Percentiles rank a stretch among this genome's conserved stretches.
These are phyloP conservation scores for Emydura subglobosa DNA, from an alignment of 2,113 vertebrate species.

Conservation along the genomic window DNA sequence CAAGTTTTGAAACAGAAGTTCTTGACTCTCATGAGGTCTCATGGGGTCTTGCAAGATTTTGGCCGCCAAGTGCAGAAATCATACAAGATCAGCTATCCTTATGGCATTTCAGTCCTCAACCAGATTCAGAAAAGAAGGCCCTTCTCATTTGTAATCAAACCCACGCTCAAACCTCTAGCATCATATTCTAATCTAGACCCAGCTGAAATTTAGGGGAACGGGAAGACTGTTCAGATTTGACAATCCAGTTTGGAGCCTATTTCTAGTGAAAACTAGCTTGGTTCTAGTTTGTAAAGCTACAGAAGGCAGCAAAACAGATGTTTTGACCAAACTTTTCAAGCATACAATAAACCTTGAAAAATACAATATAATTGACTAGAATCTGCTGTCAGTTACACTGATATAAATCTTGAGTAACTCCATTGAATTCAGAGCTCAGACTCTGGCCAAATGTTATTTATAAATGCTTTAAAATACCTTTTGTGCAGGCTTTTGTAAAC, in stretches of 20 bases:
- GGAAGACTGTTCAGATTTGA: not conserved
- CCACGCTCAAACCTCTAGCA: not conserved
- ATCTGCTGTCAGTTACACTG: not conserved
- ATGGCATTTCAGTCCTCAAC: not conserved
- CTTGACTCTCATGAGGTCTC: not conserved
- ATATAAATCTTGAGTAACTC: not conserved
- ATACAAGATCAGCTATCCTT: not conserved
- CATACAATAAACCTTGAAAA: not conserved
- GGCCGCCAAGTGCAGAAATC: rapidly evolving
- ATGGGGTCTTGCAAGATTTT: not conserved
- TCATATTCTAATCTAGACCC: not conserved
- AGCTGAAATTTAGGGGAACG: not conserved
- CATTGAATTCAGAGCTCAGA: not conserved
- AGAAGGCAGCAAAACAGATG: not conserved
- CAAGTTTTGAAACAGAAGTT: not conserved
- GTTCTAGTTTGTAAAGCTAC: rapidly evolving
- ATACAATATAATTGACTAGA: not conserved
- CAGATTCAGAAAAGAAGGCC: not conserved
- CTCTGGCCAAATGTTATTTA: not conserved
- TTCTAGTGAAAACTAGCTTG: not conserved
- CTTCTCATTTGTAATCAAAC: not conserved
- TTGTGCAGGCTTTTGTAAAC: not conserved
- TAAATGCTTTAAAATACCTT: not conserved
- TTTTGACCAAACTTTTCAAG: not conserved
- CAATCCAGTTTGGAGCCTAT: not conserved